phyloP scores from a whole-genome alignment of 2,113 vertebrate species.

The Corythornis madagascariensis region DNA sequence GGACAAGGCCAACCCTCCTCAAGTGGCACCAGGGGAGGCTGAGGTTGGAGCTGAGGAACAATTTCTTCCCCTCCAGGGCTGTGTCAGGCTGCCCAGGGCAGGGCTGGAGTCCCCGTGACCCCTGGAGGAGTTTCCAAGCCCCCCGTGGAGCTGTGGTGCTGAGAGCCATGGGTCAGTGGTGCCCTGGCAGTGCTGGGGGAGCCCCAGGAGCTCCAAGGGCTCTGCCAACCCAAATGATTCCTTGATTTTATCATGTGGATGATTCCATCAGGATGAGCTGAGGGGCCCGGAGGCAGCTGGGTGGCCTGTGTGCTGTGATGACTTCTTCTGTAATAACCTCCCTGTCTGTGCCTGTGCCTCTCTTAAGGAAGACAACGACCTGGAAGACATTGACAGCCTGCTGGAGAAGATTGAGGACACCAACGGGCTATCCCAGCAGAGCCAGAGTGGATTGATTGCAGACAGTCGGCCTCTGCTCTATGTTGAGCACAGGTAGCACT shows the following conservation, averaged over 20 bases:
- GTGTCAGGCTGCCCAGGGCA: background rate
- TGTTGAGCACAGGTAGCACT: constrained; percentile 89
- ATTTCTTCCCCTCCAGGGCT: background rate
- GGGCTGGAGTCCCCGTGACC: background rate
- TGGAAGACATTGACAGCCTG: constrained; percentile 87
- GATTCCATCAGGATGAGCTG: fast-evolving
- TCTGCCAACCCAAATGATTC: background rate
- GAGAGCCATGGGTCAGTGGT: background rate
- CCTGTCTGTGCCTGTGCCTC: background rate
- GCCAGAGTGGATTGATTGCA: constrained; percentile 43
- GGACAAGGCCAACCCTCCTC: background rate
- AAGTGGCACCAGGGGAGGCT: background rate
- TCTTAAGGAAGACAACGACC: constrained; percentile 69
- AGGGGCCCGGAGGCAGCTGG: background rate
- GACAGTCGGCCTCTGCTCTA: constrained; percentile 83
- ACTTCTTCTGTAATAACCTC: background rate
- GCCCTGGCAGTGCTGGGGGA: no score
- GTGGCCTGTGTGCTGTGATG: background rate
- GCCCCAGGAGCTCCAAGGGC: background rate
- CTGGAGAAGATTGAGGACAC: constrained; percentile 84
- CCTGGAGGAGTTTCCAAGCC: background rate
- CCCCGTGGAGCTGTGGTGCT: background rate
- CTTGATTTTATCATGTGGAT: background rate
- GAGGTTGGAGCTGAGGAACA: background rate
- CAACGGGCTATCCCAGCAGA: constrained; percentile 74